phyloP scores from a whole-genome alignment of 2,113 vertebrate species.

The Amphilophus citrinellus region DNA sequence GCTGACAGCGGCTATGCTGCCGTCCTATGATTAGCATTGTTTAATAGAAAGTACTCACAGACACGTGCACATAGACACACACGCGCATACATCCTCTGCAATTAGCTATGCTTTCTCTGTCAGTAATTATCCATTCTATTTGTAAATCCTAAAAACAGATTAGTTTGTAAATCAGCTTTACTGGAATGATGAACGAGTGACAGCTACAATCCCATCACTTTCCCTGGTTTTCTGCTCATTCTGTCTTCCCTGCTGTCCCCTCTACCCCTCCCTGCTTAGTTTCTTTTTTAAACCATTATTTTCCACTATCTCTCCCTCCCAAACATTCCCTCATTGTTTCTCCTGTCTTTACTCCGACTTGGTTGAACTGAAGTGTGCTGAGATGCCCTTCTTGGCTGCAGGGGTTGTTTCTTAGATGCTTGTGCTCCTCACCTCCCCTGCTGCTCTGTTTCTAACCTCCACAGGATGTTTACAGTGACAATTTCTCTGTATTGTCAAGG shows the following conservation, averaged over 20 bases:
- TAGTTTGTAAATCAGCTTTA: conserved; percentile 80
- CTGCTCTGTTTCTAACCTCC: conserved; percentile 49
- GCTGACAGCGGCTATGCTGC: conserved; percentile 25
- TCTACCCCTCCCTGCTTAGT: conserved; percentile 36
- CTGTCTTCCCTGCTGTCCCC: conserved; percentile 24
- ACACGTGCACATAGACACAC: conserved; percentile 38
- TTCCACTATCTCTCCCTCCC: conserved; percentile 61
- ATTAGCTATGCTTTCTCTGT: conserved; percentile 49
- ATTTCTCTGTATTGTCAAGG: conserved; percentile 52
- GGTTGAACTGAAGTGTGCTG: conserved; percentile 41
- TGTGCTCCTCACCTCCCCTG: conserved; percentile 43
- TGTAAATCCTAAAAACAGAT: conserved; percentile 79
- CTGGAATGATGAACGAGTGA: conserved; percentile 63
- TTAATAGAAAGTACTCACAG: conserved; percentile 42
- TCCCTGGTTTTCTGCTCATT: conserved; percentile 52
- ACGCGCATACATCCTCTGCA: conserved; percentile 41
- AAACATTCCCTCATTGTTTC: conserved; percentile 49
- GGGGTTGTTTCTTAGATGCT: conserved; percentile 39
- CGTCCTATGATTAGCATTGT: conserved; percentile 49
- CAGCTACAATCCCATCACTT: conserved; percentile 74
- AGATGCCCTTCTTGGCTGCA: conserved; percentile 46
- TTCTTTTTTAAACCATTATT: conserved; percentile 45
- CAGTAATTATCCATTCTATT: conserved; percentile 78
- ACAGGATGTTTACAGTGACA: conserved; percentile 67
- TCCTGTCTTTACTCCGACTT: conserved; percentile 22